Conservation (phyloP, 2,888 invertebrate species). For the Metalampra italica region DNA sequence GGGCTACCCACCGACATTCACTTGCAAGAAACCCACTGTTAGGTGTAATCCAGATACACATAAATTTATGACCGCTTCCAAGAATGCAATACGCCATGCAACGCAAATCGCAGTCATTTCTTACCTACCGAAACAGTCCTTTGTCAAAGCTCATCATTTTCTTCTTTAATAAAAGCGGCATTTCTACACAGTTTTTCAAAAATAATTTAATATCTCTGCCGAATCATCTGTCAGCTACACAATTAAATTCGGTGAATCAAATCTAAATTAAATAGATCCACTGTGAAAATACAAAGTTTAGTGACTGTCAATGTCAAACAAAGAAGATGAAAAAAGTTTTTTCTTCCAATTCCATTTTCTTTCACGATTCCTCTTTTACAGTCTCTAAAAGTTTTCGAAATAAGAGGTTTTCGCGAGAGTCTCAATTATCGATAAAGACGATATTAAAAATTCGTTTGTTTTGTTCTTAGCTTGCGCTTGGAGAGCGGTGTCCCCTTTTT, state of each 20-base stretch:
- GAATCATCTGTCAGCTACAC: slow-evolving; percentile 60
- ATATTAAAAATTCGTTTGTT: slow-evolving; percentile 79
- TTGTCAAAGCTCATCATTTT: slow-evolving; percentile 14
- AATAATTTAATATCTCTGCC: slow-evolving; percentile 54
- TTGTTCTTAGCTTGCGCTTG: slow-evolving; percentile 71
- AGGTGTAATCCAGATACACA: slow-evolving; percentile 16
- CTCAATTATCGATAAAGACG: slow-evolving; percentile 79
- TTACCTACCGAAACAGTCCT: slow-evolving; percentile 2
- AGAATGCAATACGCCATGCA: slow-evolving; percentile 30
- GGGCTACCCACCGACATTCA: slow-evolving; percentile 39
- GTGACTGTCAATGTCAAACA: slow-evolving; percentile 77
- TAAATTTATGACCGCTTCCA: slow-evolving; percentile 20
- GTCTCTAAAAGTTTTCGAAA: slow-evolving; percentile 76
- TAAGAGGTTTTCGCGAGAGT: slow-evolving; percentile 75
- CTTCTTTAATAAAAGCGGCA: not conserved
- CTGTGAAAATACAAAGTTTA: slow-evolving; percentile 73
- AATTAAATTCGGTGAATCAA: slow-evolving; percentile 62
- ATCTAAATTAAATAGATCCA: slow-evolving; percentile 74
- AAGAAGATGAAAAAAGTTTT: slow-evolving; percentile 79
- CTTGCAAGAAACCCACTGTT: slow-evolving; percentile 46
- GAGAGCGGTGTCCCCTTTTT: slow-evolving; percentile 69
- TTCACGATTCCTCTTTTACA: slow-evolving; percentile 73
- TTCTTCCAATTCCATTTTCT: slow-evolving; percentile 73
- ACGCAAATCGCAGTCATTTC: slow-evolving; percentile 26
- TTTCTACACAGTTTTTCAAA: not conserved